A percentile compares a stretch with the other conserved stretches of the same genome.
phyloP scores from a whole-genome alignment of 2,888 invertebrate genomes.

The Ischnura elegans region DNA sequence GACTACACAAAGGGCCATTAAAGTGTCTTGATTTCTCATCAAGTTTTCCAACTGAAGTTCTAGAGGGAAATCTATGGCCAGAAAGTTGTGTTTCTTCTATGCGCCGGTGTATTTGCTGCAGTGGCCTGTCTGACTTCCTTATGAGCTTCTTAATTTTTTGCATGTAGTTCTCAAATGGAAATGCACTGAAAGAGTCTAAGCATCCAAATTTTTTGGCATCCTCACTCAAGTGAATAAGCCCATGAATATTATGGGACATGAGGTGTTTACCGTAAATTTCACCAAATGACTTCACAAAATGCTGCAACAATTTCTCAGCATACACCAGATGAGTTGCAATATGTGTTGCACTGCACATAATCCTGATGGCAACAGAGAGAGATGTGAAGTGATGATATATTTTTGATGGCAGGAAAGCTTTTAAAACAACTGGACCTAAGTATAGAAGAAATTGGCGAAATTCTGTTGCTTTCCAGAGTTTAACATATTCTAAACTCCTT shows the following conservation, averaged over 20 bases:
- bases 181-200: not conserved
- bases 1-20: too few species aligned
- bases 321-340: not conserved
- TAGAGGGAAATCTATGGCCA: too few species aligned
- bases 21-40: too few species aligned
- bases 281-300: not conserved
- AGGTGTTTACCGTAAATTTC: not conserved
- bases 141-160: not conserved
- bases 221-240: not conserved
- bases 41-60: too few species aligned
- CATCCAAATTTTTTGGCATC: not conserved
- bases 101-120: too few species aligned
- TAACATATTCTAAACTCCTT: not conserved
- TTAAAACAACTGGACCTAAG: not conserved
- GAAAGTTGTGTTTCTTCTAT: too few species aligned
- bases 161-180: not conserved
- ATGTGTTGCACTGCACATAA: too few species aligned
- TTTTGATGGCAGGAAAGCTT: not conserved
- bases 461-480: not conserved
- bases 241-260: not conserved
- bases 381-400: not conserved
- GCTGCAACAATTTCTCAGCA: not conserved
- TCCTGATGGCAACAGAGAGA: too few species aligned
- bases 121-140: too few species aligned
- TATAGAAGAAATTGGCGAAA: not conserved